A percentile compares a stretch with the other conserved stretches of the same genome.
These are phyloP conservation scores for Poecile montanus DNA, from an alignment of 2,797 vertebrate genomes.

Conservation along the genomic window DNA sequence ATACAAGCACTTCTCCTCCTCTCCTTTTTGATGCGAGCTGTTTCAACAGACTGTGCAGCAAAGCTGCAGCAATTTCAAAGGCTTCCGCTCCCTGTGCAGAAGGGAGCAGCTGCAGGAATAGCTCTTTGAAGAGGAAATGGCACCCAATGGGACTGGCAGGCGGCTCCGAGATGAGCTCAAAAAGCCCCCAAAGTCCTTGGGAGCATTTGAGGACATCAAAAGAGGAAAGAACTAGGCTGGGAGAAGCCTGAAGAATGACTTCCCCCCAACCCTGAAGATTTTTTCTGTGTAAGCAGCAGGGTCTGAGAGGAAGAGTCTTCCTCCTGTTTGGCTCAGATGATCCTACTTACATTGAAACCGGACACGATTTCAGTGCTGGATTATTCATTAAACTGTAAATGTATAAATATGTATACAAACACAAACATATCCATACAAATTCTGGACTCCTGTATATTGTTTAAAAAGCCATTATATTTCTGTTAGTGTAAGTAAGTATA, in stretches of 20 bases:
- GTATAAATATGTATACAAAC: background rate
- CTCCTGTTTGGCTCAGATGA: background rate
- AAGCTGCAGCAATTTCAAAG: conserved; percentile 68
- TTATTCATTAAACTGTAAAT: background rate
- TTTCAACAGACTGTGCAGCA: conserved; percentile 18
- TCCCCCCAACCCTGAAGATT: background rate
- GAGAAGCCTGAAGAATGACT: conserved; percentile 35
- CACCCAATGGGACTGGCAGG: conserved; percentile 64
- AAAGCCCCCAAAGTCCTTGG: conserved; percentile 48
- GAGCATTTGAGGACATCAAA: conserved; percentile 66
- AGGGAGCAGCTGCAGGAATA: conserved; percentile 63
- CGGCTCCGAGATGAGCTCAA: background rate
- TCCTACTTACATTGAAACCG: background rate
- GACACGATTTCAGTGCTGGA: background rate
- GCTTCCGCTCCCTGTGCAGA: conserved; percentile 54
- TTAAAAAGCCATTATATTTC: background rate
- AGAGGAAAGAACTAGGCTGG: conserved; percentile 39
- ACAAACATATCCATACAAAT: background rate
- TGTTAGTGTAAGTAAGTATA: background rate
- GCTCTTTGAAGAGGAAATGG: conserved; percentile 74
- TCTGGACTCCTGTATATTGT: background rate
- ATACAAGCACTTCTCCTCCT: conserved; percentile 51
- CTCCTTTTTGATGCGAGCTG: conserved; percentile 56
- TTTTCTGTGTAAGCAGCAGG: conserved; percentile 49
- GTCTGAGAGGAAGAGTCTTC: background rate